Conservation (phyloP, 2,797 vertebrate genomes). For the Ctenopoma multispine region DNA sequence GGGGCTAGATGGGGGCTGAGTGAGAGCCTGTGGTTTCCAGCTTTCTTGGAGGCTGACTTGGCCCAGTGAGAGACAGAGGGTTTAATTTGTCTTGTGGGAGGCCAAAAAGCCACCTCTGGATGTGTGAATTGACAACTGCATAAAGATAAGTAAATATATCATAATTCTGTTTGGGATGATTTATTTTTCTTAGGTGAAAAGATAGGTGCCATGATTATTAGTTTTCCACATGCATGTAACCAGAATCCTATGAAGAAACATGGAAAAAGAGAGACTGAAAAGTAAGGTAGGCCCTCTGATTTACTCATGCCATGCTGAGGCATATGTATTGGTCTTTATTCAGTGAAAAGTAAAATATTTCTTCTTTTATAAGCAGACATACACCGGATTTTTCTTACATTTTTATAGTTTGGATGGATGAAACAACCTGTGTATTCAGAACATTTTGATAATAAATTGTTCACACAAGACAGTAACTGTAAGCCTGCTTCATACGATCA, state of each 20-base stretch:
- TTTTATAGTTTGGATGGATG: not conserved
- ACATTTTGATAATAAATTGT: constrained; percentile 36
- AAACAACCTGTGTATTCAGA: constrained; percentile 13
- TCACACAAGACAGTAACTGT: constrained; percentile 36
- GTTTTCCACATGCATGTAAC: constrained; percentile 76
- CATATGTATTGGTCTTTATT: not conserved
- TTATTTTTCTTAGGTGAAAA: constrained; percentile 76
- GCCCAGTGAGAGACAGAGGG: constrained; percentile 71
- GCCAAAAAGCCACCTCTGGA: constrained; percentile 73
- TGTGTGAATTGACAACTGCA: constrained; percentile 83
- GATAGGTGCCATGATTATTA: constrained; percentile 76
- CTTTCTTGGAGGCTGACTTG: constrained; percentile 80
- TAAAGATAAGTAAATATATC: constrained; percentile 81
- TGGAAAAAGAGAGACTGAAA: constrained; percentile 31
- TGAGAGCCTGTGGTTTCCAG: constrained; percentile 81
- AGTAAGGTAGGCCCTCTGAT: constrained; percentile 29
- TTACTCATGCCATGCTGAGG: constrained; percentile 18
- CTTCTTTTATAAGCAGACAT: not conserved
- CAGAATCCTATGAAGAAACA: constrained; percentile 58
- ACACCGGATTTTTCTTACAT: not conserved
- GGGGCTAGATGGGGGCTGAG: constrained; percentile 79
- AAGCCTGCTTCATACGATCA: constrained; percentile 42
- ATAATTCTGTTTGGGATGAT: constrained; percentile 72
- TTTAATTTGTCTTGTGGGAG: constrained; percentile 79
- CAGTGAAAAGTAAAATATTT: not conserved